Conservation (phyloP, 2,888 invertebrate genomes). For the Eulithis testata region DNA sequence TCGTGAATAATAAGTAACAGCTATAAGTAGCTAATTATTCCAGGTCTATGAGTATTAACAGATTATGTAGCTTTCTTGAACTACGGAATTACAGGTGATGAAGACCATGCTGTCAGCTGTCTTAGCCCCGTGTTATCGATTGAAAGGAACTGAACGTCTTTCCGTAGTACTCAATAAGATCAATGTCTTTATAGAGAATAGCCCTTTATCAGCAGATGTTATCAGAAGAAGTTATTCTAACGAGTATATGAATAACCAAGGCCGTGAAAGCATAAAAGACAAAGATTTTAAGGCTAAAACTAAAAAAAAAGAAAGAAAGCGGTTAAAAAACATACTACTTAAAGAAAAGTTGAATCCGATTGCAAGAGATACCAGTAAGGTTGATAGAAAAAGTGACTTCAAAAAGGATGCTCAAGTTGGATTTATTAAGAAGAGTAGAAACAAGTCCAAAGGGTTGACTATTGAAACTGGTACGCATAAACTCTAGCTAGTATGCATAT, state of each 20-base stretch:
- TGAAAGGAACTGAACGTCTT: not conserved
- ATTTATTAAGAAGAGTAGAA: not conserved
- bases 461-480: conserved; percentile 12
- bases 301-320: not conserved
- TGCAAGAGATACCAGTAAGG: not conserved
- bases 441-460: conserved; percentile 1
- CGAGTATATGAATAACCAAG: too few relatives aligned
- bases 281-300: not conserved
- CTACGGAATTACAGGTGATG: not conserved
- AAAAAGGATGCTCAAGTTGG: not conserved
- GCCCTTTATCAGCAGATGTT: not conserved
- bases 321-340: not conserved
- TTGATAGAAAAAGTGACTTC: not conserved
- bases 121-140: not conserved
- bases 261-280: not conserved
- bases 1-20: too few relatives aligned
- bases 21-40: too few relatives aligned
- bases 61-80: too few relatives aligned
- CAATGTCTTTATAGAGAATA: not conserved
- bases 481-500: too few relatives aligned
- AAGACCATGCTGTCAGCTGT: not conserved
- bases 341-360: not conserved
- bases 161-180: not conserved
- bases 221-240: not conserved
- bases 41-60: too few relatives aligned